Base-by-base conservation (phyloP, 2,888 invertebrate species). In the Serrognathus titanus region DNA sequence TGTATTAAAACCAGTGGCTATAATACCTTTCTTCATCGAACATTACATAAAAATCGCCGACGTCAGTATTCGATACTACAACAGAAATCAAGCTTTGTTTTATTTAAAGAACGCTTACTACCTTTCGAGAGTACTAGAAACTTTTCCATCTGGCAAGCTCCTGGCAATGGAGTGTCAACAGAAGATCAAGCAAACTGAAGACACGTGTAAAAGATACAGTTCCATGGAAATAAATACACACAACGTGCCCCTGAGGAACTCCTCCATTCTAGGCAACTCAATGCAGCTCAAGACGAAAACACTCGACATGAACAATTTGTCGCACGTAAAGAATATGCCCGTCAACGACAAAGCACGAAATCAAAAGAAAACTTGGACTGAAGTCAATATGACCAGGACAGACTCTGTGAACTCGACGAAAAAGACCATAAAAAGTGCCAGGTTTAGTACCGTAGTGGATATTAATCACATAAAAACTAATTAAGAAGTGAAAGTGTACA, bases 21-120 rank as follows among this genome's bases (percentile, higher is more conserved):
- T 41, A 86, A 69, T 85, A 16, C 16, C 16, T 16, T 16, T 88
- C 67, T 88, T 92, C 66, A 84, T 90, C 48, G 79, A 84, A 12
- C 89, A 90, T 67, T 87, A 89, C 66, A 82, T 90, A 37, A 81
- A 83, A 51, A 88, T 91, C 82, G 85, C 88, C 1, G 81, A 84
- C 51, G 82, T 81, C 48, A 85, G 87, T 60, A 82, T 83, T 11
- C 81, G 82, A 59, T 85, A 86, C 59, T 81, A 83, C 9, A 82
- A 86, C 0, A 77, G 80, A 13, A 78, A 81, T 55, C 85, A 88
- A 68, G 85, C 87, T 6, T 76, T 82, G 1, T 81, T 87, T 57
- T 90, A 89, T 68, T 76, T 91, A 39, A 83, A 87, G 57, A 91
- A 92, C 68, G 85, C 88, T 0, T 82, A 83, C 59, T 81, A 88